Conservation (phyloP, 2,888 invertebrate species). For the Flabesymbios commensalis region DNA sequence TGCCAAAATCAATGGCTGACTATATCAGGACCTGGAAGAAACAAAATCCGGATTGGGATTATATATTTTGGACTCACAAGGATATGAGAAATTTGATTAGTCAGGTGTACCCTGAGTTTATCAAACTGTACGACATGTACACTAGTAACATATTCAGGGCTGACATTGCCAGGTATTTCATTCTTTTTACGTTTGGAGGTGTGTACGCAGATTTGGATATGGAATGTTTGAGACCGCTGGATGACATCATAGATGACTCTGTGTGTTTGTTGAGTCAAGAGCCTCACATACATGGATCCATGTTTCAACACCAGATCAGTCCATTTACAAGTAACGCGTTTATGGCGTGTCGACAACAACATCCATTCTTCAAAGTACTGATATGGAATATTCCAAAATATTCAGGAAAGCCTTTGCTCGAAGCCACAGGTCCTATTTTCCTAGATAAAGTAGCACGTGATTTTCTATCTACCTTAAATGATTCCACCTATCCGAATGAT, state of each 20-base stretch:
- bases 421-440: conserved; percentile 28
- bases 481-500: too few relatives aligned
- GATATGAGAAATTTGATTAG: conserved; percentile 47
- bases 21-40: conserved; percentile 49
- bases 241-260: conserved; percentile 15
- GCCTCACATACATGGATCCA: conserved; percentile 28
- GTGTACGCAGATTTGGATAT: conserved; percentile 56
- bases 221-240: conserved; percentile 47
- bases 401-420: conserved; percentile 22
- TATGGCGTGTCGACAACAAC: conserved; percentile 24
- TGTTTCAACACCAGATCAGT: conserved; percentile 13
- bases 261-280: conserved; percentile 30
- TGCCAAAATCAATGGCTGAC: too few relatives aligned
- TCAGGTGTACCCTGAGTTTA: conserved; percentile 43
- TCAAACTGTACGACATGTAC: conserved; percentile 47
- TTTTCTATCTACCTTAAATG: conserved; percentile 3
- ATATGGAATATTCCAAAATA: conserved; percentile 10
- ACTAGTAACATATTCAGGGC: conserved; percentile 29
- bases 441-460: conserved; percentile 18
- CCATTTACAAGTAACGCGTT: conserved; percentile 32
- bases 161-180: conserved; percentile 45
- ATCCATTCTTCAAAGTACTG: conserved; percentile 23
- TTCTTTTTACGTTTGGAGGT: conserved; percentile 55
- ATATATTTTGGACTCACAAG: conserved; percentile 58
- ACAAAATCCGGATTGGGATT: conserved; percentile 53